Percentiles rank a stretch among this genome's conserved stretches.
Conservation (phyloP, 2,797 vertebrate genomes). For the Darevskia nairensis region DNA sequence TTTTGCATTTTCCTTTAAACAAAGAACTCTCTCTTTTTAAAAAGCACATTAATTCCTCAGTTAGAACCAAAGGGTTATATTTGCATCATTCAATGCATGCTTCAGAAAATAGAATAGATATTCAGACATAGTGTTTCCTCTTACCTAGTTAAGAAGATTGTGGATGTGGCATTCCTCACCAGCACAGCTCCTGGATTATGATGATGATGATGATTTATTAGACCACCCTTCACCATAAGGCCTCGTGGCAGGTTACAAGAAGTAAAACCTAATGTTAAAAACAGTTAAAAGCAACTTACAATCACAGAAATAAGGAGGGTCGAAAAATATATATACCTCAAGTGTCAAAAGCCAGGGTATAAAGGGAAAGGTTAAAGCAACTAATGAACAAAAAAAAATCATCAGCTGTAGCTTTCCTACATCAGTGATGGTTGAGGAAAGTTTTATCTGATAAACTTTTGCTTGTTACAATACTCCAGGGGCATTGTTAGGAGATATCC, state of each 20-base stretch:
- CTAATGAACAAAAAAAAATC: not conserved
- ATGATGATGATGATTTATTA: too few relatives aligned
- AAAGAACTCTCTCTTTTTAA: not conserved
- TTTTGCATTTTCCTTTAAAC: not conserved
- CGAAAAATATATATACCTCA: too few relatives aligned
- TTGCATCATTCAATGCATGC: not conserved
- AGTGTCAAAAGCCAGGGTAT: too few relatives aligned
- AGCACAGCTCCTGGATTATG: not conserved
- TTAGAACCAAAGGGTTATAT: not conserved
- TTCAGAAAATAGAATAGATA: constrained; percentile 7
- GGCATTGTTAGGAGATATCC: too few relatives aligned
- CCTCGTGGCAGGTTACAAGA: too few relatives aligned
- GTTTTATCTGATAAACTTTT: not conserved
- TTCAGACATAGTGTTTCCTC: not conserved
- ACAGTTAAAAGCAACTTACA: too few relatives aligned
- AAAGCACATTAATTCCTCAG: not conserved
- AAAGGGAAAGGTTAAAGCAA: too few relatives aligned
- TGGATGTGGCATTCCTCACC: not conserved
- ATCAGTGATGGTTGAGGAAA: not conserved
- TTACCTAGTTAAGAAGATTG: not conserved
- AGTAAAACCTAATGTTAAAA: too few relatives aligned
- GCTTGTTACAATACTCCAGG: too few relatives aligned
- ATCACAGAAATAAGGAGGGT: too few relatives aligned
- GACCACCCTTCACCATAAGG: too few relatives aligned
- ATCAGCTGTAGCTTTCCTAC: not conserved